phyloP scores from a whole-genome alignment of 2,797 vertebrate species.

The Gymnoscopelus microlampas region DNA sequence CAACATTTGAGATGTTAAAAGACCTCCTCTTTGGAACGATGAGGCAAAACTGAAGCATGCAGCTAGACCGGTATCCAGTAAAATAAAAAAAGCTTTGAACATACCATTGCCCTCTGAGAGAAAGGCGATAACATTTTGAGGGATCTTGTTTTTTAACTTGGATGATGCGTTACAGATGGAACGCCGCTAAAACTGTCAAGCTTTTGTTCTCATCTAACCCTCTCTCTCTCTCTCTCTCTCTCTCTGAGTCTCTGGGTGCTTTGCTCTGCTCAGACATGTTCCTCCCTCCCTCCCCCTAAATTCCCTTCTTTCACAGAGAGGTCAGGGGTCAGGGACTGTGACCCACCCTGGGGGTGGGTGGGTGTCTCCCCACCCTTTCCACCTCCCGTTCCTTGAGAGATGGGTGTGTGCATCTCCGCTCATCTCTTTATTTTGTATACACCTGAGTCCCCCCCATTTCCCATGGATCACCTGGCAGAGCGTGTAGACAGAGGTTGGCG shows the following conservation, averaged over 20 bases:
- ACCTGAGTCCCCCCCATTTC: conserved; percentile 73
- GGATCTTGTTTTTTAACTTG: not conserved
- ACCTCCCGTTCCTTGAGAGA: conserved; percentile 53
- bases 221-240: not conserved
- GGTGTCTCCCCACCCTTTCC: not conserved
- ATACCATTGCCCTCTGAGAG: not conserved
- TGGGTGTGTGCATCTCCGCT: conserved; percentile 37
- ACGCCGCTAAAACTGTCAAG: conserved; percentile 34
- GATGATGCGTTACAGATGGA: conserved; percentile 36
- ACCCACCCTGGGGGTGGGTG: conserved; percentile 75
- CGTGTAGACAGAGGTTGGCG: conserved; percentile 57
- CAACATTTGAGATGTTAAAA: too few species aligned
- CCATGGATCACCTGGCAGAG: conserved; percentile 67
- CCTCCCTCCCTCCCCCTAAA: conserved; percentile 69
- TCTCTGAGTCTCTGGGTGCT: conserved; percentile 26
- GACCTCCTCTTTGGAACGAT: not conserved
- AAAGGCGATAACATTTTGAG: not conserved
- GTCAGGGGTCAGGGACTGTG: conserved; percentile 77
- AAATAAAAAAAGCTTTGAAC: not conserved
- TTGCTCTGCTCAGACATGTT: conserved; percentile 74
- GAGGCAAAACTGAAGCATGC: not conserved
- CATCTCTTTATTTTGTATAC: conserved; percentile 81
- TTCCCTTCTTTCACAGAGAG: conserved; percentile 79
- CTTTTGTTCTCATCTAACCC: conserved; percentile 49
- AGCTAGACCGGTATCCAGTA: too few species aligned